Evolutionary conservation across 2,888 invertebrate species (phyloP), one percentile per base, ranked within the genome.

Genomic region (Polia nebulosa): DNA sequence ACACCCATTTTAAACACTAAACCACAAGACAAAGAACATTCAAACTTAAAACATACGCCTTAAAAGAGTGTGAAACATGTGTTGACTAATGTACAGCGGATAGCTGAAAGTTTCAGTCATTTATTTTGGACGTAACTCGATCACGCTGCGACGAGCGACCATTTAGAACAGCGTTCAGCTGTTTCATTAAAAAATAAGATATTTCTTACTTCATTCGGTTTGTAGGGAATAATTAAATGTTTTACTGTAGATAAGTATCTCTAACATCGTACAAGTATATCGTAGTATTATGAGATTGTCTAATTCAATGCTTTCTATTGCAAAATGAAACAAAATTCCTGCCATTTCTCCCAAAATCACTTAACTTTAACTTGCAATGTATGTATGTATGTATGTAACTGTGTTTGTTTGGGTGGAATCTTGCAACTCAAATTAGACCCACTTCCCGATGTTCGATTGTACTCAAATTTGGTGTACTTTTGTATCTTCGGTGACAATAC

Each of bases 81-180:
- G 72, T 68, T 45, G 41, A 68, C 59, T 36, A 52, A 62, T 64
- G 57, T 45, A 57, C 59, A 55, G 29, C 44, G 49, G 13, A 62
- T 66, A 61, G 25, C 70, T 77, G 65, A 72, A 75, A 72, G 67
- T 64, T 75, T 68, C 66, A 78, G 59, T 67, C 60, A 79, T 77
- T 81, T 83, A 83, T 85, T 86, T 84, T 77, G 34, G 68, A 45
- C 45, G 85, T 79, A 87, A 87, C 81, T 81, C 51, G 81, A 87
- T 85, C 77, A 65, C 63, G 62, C 72, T 77, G 78, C 63, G 61
- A 59, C 58, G 52, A 49, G 51, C 45, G 27, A 27, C 59, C 44
- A 45, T 66, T 66, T 62, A 56, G 15, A n/a, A 13, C 41, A 20
- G 63, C 39, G 51, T 57, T 45, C 81, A 78, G 66, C 66, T 81